Evolutionary conservation across 2,113 vertebrate species (phyloP).

Genomic region (Paraplagusia blochii): DNA sequence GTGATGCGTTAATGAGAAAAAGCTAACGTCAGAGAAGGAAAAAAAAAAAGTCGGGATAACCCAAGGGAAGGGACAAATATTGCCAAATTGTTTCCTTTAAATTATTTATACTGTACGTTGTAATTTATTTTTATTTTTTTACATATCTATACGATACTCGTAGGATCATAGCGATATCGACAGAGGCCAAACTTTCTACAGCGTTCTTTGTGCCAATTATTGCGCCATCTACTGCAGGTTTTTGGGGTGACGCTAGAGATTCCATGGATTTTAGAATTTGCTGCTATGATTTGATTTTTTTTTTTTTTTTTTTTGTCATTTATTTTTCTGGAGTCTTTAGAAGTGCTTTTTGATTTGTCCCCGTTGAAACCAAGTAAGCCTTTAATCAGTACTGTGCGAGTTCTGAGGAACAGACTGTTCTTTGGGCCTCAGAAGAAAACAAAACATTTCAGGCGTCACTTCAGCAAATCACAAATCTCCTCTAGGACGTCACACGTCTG

Average conservation of each 20-base stretch:
- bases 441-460: too few species aligned
- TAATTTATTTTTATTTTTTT: slow-evolving; percentile 72
- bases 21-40: too few species aligned
- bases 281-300: slow-evolving; percentile 52
- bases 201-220: slow-evolving; percentile 71
- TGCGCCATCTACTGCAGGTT: slow-evolving; percentile 26
- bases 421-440: too few species aligned
- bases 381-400: not conserved
- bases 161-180: slow-evolving; percentile 49
- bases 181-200: slow-evolving; percentile 61
- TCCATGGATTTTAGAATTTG: slow-evolving; percentile 40
- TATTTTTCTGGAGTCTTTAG: not conserved
- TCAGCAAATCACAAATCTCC: too few species aligned
- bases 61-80: slow-evolving; percentile 38
- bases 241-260: slow-evolving; percentile 31
- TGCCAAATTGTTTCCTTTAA: slow-evolving; percentile 71
- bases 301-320: not conserved
- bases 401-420: not conserved
- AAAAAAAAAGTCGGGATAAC: slow-evolving; percentile 20
- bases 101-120: slow-evolving; percentile 70
- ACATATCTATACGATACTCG: slow-evolving; percentile 59
- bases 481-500: too few species aligned
- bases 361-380: too few species aligned
- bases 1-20: too few species aligned
- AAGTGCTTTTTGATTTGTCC: too few species aligned